Percentiles rank a stretch among this genome's conserved stretches.
Conservation (phyloP, 2,888 invertebrate species). For the Lacanobia oleracea region DNA sequence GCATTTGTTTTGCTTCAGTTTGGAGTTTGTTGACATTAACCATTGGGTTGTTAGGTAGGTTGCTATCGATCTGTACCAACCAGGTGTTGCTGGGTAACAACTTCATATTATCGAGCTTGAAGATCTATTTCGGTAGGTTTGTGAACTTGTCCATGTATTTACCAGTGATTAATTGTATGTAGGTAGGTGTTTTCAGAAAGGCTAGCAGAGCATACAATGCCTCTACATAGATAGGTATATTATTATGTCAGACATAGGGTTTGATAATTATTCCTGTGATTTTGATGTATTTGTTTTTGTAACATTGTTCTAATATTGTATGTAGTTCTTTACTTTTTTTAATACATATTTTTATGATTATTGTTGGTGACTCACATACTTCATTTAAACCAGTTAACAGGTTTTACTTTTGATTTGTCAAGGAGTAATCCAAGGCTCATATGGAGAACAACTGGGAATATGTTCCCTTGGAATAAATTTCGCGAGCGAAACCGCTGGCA, state of each 20-base stretch:
- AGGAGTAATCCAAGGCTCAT: no score
- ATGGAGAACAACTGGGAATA: no score
- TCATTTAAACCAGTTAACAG: no score
- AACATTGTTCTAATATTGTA: no score
- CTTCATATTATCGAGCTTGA: neutral
- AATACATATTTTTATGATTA: no score
- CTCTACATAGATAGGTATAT: neutral
- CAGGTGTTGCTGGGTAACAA: conserved; percentile 14
- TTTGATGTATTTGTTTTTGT: neutral
- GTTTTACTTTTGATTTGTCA: no score
- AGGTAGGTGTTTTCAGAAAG: neutral
- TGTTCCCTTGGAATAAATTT: no score
- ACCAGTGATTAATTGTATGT: neutral
- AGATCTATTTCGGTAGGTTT: neutral
- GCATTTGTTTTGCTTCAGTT: conserved; percentile 42
- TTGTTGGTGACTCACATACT: no score
- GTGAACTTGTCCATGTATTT: conserved; percentile 3
- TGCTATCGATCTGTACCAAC: conserved; percentile 28
- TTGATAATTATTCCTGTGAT: neutral
- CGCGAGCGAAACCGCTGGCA: no score
- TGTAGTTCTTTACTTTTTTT: no score
- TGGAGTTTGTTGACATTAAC: conserved; percentile 44
- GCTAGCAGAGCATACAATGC: neutral
- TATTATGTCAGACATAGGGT: neutral
- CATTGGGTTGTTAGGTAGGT: conserved; percentile 2